Conservation (phyloP, 2,888 invertebrate genomes). For the Craniophora ligustri region DNA sequence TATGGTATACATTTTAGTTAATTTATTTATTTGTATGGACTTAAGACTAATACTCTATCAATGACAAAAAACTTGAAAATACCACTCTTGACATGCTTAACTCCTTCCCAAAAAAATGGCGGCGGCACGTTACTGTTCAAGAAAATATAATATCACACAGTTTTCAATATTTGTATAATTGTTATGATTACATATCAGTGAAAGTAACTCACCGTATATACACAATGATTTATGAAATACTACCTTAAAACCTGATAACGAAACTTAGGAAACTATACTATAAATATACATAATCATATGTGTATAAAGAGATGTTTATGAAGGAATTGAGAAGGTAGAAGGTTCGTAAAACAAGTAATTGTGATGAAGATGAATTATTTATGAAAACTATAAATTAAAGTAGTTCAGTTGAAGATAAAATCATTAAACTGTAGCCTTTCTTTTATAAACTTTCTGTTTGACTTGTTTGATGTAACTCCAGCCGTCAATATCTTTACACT, state of each 20-base stretch:
- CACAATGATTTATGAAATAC: not conserved
- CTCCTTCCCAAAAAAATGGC: constrained; percentile 5
- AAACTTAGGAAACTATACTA: too few relatives aligned
- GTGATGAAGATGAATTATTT: too few relatives aligned
- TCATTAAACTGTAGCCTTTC: too few relatives aligned
- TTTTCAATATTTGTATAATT: not conserved
- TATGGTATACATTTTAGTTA: too few relatives aligned
- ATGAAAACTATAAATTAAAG: too few relatives aligned
- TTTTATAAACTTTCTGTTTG: not conserved
- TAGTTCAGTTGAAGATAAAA: too few relatives aligned
- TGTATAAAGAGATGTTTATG: too few relatives aligned
- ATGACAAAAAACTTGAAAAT: constrained; percentile 18
- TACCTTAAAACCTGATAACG: too few relatives aligned
- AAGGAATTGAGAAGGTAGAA: too few relatives aligned
- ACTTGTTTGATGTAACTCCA: not conserved
- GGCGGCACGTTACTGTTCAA: constrained; percentile 1
- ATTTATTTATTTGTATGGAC: constrained; percentile 1
- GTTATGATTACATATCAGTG: not conserved
- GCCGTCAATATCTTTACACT: constrained; percentile 10
- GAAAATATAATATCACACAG: constrained; percentile 8
- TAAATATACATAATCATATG: too few relatives aligned
- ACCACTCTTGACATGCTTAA: constrained; percentile 8
- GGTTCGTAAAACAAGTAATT: too few relatives aligned
- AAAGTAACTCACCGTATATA: not conserved
- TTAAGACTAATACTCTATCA: constrained; percentile 4